phyloP scores from a whole-genome alignment of 2,797 vertebrate species.

The Spinibarbus caldwelli region DNA sequence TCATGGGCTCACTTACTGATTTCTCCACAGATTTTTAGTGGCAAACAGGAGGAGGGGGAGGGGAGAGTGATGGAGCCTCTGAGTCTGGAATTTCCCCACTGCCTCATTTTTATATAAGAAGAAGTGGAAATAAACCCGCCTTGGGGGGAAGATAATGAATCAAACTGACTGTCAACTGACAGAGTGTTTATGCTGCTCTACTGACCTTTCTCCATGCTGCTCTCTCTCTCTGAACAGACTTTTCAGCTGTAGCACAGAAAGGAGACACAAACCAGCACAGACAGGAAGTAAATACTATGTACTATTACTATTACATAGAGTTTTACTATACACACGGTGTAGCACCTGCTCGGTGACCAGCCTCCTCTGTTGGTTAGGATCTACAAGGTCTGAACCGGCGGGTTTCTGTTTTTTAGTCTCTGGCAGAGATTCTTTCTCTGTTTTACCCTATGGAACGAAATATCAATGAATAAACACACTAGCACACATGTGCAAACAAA shows the following conservation, averaged over 20 bases:
- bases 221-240: constrained; percentile 78
- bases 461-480: neutral
- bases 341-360: constrained; percentile 81
- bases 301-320: too few species aligned
- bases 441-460: constrained; percentile 63
- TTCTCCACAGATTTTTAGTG: constrained; percentile 1
- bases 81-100: constrained; percentile 13
- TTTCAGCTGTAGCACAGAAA: constrained; percentile 72
- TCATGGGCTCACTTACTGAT: neutral
- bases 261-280: neutral
- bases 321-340: neutral
- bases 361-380: constrained; percentile 74
- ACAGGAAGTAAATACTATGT: neutral
- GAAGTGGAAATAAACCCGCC: neutral
- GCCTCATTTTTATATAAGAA: constrained; percentile 35
- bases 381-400: constrained; percentile 50
- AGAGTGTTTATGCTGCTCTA: neutral
- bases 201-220: constrained; percentile 52
- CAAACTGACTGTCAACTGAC: neutral
- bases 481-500: neutral
- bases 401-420: constrained; percentile 60
- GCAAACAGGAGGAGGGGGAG: neutral
- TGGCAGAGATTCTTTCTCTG: constrained; percentile 46
- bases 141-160: neutral
- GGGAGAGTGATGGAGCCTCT: neutral